Evolutionary conservation across 2,888 invertebrate genomes (phyloP).

Genomic region (Campopleginae sp.): DNA sequence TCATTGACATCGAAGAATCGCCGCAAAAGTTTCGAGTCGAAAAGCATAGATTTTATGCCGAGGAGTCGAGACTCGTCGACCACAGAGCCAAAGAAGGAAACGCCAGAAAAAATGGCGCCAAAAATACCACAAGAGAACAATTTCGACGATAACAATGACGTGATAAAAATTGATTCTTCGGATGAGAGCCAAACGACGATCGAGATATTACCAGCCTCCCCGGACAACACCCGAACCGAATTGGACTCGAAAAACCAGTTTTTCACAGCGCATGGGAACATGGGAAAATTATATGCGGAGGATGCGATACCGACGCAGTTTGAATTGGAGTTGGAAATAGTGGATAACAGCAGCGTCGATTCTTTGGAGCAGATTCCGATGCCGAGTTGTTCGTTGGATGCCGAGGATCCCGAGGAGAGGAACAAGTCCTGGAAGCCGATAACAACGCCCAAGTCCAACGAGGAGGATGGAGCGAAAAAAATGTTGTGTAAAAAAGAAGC

Average conservation of each 20-base stretch:
- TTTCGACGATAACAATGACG: slow-evolving; percentile 63
- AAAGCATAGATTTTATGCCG: slow-evolving; percentile 2
- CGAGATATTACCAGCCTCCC: slow-evolving; percentile 25
- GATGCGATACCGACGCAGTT: slow-evolving; percentile 80
- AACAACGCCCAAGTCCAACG: slow-evolving; percentile 26
- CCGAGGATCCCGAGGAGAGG: background rate
- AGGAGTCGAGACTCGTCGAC: background rate
- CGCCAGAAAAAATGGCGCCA: background rate
- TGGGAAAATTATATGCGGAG: slow-evolving; percentile 73
- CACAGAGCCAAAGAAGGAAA: background rate
- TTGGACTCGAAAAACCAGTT: slow-evolving; percentile 41
- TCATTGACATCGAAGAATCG: slow-evolving; percentile 26
- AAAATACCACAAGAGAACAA: slow-evolving; percentile 21
- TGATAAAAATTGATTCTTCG: slow-evolving; percentile 81
- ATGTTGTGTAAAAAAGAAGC: background rate
- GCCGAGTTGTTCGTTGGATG: background rate
- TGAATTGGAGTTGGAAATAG: slow-evolving; percentile 80
- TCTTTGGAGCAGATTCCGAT: slow-evolving; percentile 71
- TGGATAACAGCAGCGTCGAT: slow-evolving; percentile 73
- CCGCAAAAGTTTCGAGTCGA: slow-evolving; percentile 49
- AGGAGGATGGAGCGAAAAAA: background rate
- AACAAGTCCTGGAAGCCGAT: background rate
- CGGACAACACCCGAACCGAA: slow-evolving; percentile 56
- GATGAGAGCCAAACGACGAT: slow-evolving; percentile 82
- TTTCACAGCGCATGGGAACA: slow-evolving; percentile 46